A percentile compares a stretch with the other conserved stretches of the same genome.
Evolutionary conservation across 2,888 invertebrate species (phyloP).

Genomic region (Plagodis pulveraria): DNA sequence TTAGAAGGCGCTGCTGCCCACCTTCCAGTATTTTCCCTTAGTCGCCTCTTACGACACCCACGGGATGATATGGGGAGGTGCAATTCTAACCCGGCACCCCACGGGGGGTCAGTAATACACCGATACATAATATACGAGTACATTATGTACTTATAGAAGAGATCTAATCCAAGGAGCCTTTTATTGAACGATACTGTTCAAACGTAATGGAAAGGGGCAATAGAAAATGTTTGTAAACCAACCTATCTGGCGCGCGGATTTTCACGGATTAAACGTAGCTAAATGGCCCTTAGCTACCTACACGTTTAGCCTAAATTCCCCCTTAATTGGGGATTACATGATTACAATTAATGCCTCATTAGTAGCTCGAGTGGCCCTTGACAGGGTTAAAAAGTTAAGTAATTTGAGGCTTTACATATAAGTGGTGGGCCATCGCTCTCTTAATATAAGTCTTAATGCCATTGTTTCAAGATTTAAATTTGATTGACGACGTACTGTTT

Average conservation of each 20-base stretch:
- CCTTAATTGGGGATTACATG: constrained; percentile 39
- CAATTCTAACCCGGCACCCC: no score
- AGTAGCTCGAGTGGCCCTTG: constrained; percentile 26
- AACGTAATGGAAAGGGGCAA: constrained; percentile 21
- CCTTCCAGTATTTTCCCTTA: no score
- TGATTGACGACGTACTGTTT: neutral
- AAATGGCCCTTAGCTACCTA: constrained; percentile 14
- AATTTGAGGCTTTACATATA: constrained; percentile 13
- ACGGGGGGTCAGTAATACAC: no score
- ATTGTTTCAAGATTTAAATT: constrained; percentile 1
- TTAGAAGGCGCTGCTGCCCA: no score
- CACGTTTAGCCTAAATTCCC: constrained; percentile 32
- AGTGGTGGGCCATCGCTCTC: neutral
- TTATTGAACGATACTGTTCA: constrained; percentile 25
- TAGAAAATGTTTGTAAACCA: constrained; percentile 15
- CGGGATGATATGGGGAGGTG: no score
- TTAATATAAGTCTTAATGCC: constrained; percentile 7
- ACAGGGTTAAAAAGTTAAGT: constrained; percentile 18
- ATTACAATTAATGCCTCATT: constrained; percentile 36
- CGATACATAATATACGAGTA: neutral
- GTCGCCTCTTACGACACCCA: no score
- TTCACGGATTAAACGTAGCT: constrained; percentile 18
- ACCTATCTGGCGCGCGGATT: constrained; percentile 16
- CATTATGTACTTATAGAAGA: constrained; percentile 1
- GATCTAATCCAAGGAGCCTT: constrained; percentile 12